Conservation (phyloP, 1,140 invertebrate genomes). For the Drosophila pandora region DNA sequence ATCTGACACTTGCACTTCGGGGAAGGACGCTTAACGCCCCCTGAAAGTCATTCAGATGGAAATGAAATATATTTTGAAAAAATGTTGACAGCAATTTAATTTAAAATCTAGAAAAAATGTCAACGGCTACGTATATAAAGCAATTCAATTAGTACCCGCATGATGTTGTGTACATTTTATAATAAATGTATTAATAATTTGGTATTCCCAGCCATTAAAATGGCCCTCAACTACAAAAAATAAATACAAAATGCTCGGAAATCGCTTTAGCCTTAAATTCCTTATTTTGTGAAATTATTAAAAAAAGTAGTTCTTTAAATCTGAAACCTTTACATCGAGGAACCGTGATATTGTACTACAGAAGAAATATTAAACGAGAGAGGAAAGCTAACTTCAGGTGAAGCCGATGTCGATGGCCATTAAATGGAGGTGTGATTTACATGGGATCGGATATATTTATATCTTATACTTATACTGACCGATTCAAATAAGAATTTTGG, state of each 20-base stretch:
- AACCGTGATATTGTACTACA: too few species aligned
- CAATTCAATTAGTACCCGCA: constrained; percentile 64
- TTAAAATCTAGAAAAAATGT: constrained; percentile 74
- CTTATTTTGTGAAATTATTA: not conserved
- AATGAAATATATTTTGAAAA: constrained; percentile 28
- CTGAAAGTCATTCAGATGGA: constrained; percentile 14
- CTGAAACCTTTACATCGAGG: too few species aligned
- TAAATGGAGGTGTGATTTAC: too few species aligned
- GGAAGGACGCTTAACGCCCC: constrained; percentile 7
- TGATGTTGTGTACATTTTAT: constrained; percentile 8
- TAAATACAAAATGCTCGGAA: not conserved
- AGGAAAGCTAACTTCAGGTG: too few species aligned
- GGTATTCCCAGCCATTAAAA: not conserved
- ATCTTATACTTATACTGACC: too few species aligned
- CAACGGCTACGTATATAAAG: constrained; percentile 54
- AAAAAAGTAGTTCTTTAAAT: not conserved
- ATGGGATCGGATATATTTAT: too few species aligned
- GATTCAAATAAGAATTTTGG: too few species aligned
- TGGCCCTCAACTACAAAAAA: not conserved
- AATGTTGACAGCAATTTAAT: constrained; percentile 70
- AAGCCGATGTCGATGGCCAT: too few species aligned
- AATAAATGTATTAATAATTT: not conserved
- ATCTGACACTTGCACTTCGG: constrained; percentile 46
- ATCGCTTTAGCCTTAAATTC: not conserved
- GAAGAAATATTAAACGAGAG: too few species aligned